phyloP scores from a whole-genome alignment of 1,140 invertebrate species.

The Neotoxoptera formosana region DNA sequence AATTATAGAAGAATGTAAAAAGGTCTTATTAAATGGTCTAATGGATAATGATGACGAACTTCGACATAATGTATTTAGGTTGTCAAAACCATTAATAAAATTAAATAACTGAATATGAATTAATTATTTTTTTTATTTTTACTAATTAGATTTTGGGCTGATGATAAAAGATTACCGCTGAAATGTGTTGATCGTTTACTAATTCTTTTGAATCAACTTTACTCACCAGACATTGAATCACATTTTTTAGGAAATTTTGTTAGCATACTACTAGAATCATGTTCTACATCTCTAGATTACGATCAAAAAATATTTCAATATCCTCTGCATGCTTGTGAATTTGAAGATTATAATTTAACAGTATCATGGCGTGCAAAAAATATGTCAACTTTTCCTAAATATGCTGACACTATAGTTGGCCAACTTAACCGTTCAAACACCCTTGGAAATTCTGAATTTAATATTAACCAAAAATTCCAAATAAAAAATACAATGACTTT shows the following conservation, averaged over 20 bases:
- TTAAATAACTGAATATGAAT: not conserved
- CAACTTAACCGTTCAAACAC: slow-evolving; percentile 16
- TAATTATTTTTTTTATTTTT: not conserved
- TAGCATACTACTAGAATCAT: slow-evolving; percentile 22
- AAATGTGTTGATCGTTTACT: slow-evolving; percentile 32
- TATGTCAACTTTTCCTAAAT: not conserved
- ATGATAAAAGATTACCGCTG: slow-evolving; percentile 15
- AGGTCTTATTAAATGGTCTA: slow-evolving; percentile 7
- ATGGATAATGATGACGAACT: slow-evolving; percentile 26
- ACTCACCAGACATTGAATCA: not conserved
- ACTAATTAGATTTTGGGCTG: not conserved
- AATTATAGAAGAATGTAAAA: slow-evolving; percentile 23
- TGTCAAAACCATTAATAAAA: not conserved
- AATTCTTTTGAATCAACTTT: slow-evolving; percentile 19
- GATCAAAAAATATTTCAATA: slow-evolving; percentile 42
- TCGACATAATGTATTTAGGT: slow-evolving; percentile 6
- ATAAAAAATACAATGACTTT: slow-evolving; percentile 28
- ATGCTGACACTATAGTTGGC: slow-evolving; percentile 6
- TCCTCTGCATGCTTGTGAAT: slow-evolving; percentile 27
- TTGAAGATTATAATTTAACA: slow-evolving; percentile 34
- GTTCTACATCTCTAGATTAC: not conserved
- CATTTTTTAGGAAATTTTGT: slow-evolving; percentile 30
- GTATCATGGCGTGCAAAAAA: not conserved
- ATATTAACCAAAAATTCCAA: not conserved
- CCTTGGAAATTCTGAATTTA: not conserved